phyloP scores from a whole-genome alignment of 2,113 vertebrate genomes.

The Gavialis gangeticus region DNA sequence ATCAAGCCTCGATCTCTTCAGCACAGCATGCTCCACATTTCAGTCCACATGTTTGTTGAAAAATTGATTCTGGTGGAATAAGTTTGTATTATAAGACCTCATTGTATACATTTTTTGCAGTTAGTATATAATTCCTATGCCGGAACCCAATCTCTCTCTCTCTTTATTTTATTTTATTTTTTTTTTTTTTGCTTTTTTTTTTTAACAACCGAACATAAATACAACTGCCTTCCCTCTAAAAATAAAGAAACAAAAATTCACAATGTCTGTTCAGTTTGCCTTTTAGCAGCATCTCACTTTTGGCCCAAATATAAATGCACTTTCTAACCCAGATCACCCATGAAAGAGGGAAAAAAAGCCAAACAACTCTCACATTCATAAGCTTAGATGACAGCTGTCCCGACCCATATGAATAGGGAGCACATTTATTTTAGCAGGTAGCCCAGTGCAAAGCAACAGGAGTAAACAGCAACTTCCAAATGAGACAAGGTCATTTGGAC shows the following conservation, averaged over 20 bases:
- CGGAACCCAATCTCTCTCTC: slow-evolving; percentile 63
- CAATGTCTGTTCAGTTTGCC: slow-evolving; percentile 68
- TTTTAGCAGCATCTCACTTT: slow-evolving; percentile 59
- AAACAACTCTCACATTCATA: slow-evolving; percentile 70
- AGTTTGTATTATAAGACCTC: slow-evolving; percentile 69
- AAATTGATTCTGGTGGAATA: slow-evolving; percentile 63
- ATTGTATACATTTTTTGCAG: slow-evolving; percentile 66
- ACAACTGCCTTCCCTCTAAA: slow-evolving; percentile 65
- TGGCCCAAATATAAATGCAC: slow-evolving; percentile 50
- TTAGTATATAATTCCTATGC: slow-evolving; percentile 68
- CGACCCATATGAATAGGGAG: neutral
- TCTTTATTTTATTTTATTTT: neutral
- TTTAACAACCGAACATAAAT: slow-evolving; percentile 73
- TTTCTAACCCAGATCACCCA: slow-evolving; percentile 29
- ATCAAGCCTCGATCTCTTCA: slow-evolving; percentile 74
- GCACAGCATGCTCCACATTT: slow-evolving; percentile 72
- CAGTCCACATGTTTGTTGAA: slow-evolving; percentile 69
- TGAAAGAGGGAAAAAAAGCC: neutral
- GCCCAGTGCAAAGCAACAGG: slow-evolving; percentile 47
- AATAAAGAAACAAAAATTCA: slow-evolving; percentile 61
- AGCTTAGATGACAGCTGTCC: slow-evolving; percentile 52
- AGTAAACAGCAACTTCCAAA: slow-evolving; percentile 23
- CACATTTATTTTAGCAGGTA: slow-evolving; percentile 22
- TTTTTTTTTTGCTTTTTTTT: slow-evolving; percentile 70
- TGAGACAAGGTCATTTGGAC: slow-evolving; percentile 45